Percentiles rank a stretch among this genome's conserved stretches.
Evolutionary conservation across 2,113 vertebrate genomes (phyloP).

Genomic region (Xenopus tropicalis): UCB_Xtro_10.0 CM004444.2:35679501-35680000

Average conservation of each 20-base stretch:
- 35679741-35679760: conserved; percentile 25
- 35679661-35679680: conserved; percentile 35
- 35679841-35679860: background rate
- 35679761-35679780: conserved; percentile 23
- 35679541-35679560: conserved; percentile 40
- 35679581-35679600: conserved; percentile 35
- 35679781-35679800: background rate
- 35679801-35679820: conserved; percentile 15
- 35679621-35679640: conserved; percentile 39
- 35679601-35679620: conserved; percentile 45
- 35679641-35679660: conserved; percentile 34
- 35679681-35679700: conserved; percentile 37
- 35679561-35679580: conserved; percentile 22
- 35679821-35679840: no score
- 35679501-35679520: conserved; percentile 32
- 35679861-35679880: background rate
- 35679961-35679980: background rate
- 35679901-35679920: conserved; percentile 19
- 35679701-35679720: conserved; percentile 15
- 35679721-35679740: conserved; percentile 11
- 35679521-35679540: conserved; percentile 37
- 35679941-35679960: conserved; percentile 28
- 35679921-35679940: background rate
- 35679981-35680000: conserved; percentile 21
- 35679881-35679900: background rate